phyloP scores from a whole-genome alignment of 2,888 invertebrate genomes.

The Cantharis flavilabris region DNA sequence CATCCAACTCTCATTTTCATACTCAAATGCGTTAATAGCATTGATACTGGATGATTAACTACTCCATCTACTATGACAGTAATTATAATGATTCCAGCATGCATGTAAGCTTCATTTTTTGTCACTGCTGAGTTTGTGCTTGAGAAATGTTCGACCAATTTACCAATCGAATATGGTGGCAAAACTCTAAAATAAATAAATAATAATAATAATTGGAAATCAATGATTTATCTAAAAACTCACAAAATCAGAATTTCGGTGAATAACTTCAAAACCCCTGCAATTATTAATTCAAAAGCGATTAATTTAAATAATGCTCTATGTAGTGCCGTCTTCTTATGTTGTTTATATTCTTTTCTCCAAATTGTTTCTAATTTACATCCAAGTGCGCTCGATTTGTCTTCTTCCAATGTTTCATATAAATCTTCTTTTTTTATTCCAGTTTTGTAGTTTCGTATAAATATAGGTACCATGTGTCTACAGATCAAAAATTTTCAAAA shows the following conservation, averaged over 20 bases:
- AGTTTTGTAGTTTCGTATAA: constrained; percentile 13
- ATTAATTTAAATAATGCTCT: constrained; percentile 45
- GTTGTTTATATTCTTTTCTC: constrained; percentile 48
- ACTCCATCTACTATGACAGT: constrained; percentile 44
- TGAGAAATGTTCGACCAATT: constrained; percentile 66
- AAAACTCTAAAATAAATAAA: constrained; percentile 43
- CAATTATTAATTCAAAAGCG: constrained; percentile 42
- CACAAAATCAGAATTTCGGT: constrained; percentile 50
- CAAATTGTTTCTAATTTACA: constrained; percentile 65
- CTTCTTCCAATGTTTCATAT: constrained; percentile 67
- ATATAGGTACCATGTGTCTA: constrained; percentile 22
- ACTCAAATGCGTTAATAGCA: constrained; percentile 81
- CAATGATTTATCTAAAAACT: constrained; percentile 35
- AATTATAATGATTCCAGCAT: constrained; percentile 70
- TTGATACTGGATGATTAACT: constrained; percentile 79
- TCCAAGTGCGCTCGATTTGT: constrained; percentile 69
- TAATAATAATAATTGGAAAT: neutral
- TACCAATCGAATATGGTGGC: constrained; percentile 62
- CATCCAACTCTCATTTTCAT: constrained; percentile 85
- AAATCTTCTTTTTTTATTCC: constrained; percentile 68
- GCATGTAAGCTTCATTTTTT: constrained; percentile 70
- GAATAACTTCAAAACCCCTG: constrained; percentile 46
- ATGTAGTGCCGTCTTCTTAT: constrained; percentile 48
- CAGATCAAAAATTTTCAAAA: too few relatives aligned
- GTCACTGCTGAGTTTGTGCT: constrained; percentile 48